Evolutionary conservation across 2,888 invertebrate species (phyloP).

Genomic region (Operophtera brumata): DNA sequence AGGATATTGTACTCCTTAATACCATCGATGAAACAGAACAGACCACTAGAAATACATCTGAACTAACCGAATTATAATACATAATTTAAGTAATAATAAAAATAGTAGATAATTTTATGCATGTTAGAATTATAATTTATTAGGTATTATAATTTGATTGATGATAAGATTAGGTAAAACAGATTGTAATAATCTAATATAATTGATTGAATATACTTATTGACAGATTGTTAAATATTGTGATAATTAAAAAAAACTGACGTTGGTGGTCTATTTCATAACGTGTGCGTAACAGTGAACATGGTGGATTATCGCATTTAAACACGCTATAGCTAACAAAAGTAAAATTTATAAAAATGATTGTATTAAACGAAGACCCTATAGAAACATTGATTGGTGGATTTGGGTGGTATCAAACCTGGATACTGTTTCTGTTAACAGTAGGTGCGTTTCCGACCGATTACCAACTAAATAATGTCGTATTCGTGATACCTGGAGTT

Average conservation of each 20-base stretch:
- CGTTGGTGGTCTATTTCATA: background rate
- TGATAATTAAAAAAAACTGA: background rate
- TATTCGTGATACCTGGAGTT: slow-evolving; percentile 78
- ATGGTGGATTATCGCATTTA: too few species aligned
- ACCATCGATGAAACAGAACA: slow-evolving; percentile 62
- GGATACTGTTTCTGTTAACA: slow-evolving; percentile 71
- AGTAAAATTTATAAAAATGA: too few species aligned
- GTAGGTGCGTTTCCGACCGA: slow-evolving; percentile 79
- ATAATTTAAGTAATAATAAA: background rate
- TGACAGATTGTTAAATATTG: background rate
- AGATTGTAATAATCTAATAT: background rate
- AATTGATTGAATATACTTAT: background rate
- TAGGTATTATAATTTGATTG: background rate
- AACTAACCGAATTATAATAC: slow-evolving; percentile 8
- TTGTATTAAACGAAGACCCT: slow-evolving; percentile 33
- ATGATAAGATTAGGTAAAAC: slow-evolving; percentile 8
- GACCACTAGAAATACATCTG: slow-evolving; percentile 6
- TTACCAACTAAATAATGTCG: slow-evolving; percentile 79
- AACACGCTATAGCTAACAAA: too few species aligned
- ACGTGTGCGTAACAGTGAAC: too few species aligned
- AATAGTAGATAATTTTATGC: background rate
- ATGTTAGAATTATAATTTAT: too few species aligned
- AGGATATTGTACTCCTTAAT: slow-evolving; percentile 60
- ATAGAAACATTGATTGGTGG: slow-evolving; percentile 74
- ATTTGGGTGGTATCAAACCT: slow-evolving; percentile 79